phyloP scores from a whole-genome alignment of 2,113 vertebrate genomes.

The Tragelaphus imberbis region DNA sequence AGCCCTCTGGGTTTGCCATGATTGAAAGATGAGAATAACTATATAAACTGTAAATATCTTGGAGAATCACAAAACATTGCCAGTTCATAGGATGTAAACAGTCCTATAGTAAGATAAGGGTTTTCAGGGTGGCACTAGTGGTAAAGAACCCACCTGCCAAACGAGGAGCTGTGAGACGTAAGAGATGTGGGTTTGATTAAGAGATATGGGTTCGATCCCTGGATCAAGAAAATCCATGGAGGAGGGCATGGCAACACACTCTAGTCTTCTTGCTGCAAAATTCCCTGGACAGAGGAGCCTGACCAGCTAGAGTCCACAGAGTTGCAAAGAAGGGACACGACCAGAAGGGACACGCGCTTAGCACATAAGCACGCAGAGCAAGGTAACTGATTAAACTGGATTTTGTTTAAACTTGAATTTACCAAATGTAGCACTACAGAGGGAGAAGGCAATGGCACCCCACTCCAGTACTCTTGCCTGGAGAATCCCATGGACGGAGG shows the following conservation, averaged over 20 bases:
- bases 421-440: background rate
- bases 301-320: background rate
- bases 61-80: background rate
- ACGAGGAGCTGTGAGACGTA: background rate
- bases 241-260: background rate
- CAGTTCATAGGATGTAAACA: background rate
- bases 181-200: background rate
- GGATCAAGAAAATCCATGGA: background rate
- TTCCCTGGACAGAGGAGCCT: background rate
- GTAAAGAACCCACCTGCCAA: background rate
- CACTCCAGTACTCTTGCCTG: no score
- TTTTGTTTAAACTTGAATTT: conserved; percentile 36
- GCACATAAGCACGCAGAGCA: accelerated
- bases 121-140: background rate
- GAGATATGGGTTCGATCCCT: background rate
- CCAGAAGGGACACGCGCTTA: background rate
- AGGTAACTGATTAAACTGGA: background rate
- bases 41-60: background rate
- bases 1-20: background rate
- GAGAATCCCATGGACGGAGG: no score
- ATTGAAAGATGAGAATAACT: background rate
- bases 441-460: no score
- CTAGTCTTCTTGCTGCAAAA: background rate
- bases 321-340: background rate
- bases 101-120: background rate